Evolutionary conservation across 2,797 vertebrate genomes (phyloP), one percentile per base, ranked within the genome.

Genomic region (Falco columbarius): DNA sequence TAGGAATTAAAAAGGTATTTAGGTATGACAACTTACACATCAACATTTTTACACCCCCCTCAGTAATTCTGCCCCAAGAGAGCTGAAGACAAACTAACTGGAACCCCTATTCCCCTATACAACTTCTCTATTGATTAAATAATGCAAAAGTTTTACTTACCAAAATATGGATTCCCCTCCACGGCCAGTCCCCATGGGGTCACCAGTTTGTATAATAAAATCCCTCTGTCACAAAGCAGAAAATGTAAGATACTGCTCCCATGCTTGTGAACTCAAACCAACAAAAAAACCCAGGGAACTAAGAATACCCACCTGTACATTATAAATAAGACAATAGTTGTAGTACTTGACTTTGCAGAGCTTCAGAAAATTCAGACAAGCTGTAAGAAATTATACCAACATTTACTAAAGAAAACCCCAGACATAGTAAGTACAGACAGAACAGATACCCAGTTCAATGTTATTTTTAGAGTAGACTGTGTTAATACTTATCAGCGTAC

Each of bases 271-370:
- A 54, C 55, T 86, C 44, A 90, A 79, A 86, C 11, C 42, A 77
- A 55, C 8, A 24, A 79, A 20, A 32, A 29, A 30, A 66, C 56
- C 27, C 8, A 55, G 65, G 9, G 29, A 51, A 75, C 18, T 34
- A 73, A 34, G 29, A 94, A 68, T 32, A 94, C 97, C 98, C 98
- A 99, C 99, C 98, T 99, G 99, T 9, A 99, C 99, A 98, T 99
- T 99, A 97, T 99, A 98, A 98, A 99, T 96, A 88, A 99, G 99
- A 85, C 99, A 99, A 89, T 99, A 99, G 97, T 99, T 99, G 98
- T 99, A 99, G 96, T 99, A 99, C 90, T 99, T 99, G 97, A 99
- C 99, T 98, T 99, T 99, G 98, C 99, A 99, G 86, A 99, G 98
- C 95, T 99, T 99, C 97, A 99, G 93, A 86, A 99, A 99, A 98